phyloP scores from a whole-genome alignment of 2,113 vertebrate species.

The Cardinalis cardinalis region DNA sequence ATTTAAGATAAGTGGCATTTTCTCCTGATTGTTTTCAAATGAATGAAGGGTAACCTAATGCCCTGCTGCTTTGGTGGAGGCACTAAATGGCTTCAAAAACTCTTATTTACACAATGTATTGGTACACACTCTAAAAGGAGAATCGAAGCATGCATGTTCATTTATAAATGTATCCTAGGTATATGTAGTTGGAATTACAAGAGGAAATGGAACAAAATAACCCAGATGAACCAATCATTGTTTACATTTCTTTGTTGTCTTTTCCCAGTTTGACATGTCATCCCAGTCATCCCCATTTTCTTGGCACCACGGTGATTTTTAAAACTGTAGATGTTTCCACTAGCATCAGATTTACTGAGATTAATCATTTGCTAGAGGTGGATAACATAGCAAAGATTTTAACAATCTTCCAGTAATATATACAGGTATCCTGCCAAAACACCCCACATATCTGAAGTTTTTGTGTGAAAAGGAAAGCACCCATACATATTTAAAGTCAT shows the following conservation, averaged over 20 bases:
- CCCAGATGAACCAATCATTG: neutral
- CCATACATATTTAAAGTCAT: neutral
- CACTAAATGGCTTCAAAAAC: constrained; percentile 70
- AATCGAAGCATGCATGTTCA: neutral
- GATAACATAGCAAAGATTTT: neutral
- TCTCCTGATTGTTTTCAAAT: constrained; percentile 79
- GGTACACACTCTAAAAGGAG: constrained; percentile 15
- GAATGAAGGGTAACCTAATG: constrained; percentile 77
- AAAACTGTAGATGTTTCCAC: neutral
- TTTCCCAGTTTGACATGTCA: neutral
- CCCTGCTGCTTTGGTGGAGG: constrained; percentile 66
- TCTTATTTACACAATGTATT: constrained; percentile 62
- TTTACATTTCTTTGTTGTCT: neutral
- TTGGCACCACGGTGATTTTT: neutral
- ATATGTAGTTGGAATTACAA: neutral
- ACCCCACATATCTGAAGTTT: neutral
- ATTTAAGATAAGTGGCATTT: constrained; percentile 80
- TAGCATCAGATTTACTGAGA: neutral
- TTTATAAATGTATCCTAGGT: neutral
- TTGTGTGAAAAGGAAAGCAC: neutral
- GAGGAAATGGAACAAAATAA: neutral
- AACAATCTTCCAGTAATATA: neutral
- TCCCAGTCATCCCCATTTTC: neutral
- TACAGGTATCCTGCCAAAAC: neutral
- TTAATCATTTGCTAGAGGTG: neutral